Conservation (phyloP, 2,888 invertebrate species). For the Lordiphosa andalusiaca region DNA sequence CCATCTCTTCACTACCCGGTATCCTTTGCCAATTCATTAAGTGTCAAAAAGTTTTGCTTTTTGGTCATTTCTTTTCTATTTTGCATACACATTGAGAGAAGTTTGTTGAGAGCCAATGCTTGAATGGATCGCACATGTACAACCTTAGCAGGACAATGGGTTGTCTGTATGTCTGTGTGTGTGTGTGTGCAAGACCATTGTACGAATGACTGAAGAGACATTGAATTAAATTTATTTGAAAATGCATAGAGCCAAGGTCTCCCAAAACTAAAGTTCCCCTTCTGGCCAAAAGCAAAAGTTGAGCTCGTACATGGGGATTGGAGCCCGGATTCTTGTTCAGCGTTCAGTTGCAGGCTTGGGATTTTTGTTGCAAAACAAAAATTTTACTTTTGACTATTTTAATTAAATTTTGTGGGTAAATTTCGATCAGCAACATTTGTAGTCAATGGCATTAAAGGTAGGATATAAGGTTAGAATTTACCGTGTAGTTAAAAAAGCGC, state of each 20-base stretch:
- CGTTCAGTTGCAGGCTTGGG: conserved; percentile 28
- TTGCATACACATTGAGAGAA: conserved; percentile 53
- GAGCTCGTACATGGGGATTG: conserved; percentile 12
- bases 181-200: conserved; percentile 56
- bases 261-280: conserved; percentile 57
- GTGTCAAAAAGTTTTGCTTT: conserved; percentile 71
- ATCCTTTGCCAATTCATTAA: conserved; percentile 66
- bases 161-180: conserved; percentile 3
- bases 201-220: conserved; percentile 70
- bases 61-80: conserved; percentile 62
- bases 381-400: conserved; percentile 1
- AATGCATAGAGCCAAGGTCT: conserved; percentile 50
- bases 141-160: conserved; percentile 61
- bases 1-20: conserved; percentile 62
- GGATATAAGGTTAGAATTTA: too few relatives aligned
- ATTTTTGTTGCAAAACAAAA: conserved; percentile 14
- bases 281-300: conserved; percentile 38
- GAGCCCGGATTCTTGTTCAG: conserved; percentile 17
- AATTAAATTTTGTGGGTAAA: not conserved
- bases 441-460: too few relatives aligned
- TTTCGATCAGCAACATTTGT: too few relatives aligned
- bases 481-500: too few relatives aligned
- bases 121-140: conserved; percentile 59
- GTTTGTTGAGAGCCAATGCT: conserved; percentile 37
- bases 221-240: conserved; percentile 75